Base-by-base conservation (phyloP, 2,797 vertebrate species). In the Hapalemur alaotrensis region DNA sequence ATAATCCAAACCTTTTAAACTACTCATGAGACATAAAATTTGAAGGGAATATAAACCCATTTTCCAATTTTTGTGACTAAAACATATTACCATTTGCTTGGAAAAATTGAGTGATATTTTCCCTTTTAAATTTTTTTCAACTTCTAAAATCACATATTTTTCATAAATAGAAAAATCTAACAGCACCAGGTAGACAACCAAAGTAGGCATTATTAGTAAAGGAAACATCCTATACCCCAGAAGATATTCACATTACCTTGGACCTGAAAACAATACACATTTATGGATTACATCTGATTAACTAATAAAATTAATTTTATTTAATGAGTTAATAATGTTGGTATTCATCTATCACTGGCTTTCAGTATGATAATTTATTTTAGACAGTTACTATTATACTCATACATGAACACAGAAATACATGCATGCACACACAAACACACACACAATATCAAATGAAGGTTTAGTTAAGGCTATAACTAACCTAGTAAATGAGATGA, bases 41-140 rank as follows among this genome's bases (percentile, higher is more conserved):
- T 87, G 1, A 89, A 93, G 6, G 4, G 17, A 96, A 75, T 80
- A 69, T 70, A 75, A 86, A 80, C 11, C 23, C 12, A n/a, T 70
- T 96, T 95, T 88, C 41, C 14, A 79, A 67, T 84, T 92, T 94
- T 93, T 87, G 15, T 92, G 22, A 95, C 48, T n/a, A 92, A 97
- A 95, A 69, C 89, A 76, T 30, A 75, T 79, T 2, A 38, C 11
- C 8, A 67, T 95, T 15, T 93, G 46, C 17, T 86, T 89, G 4
- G 43, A 80, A 95, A 93, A 95, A 41, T 41, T 85, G 30, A 93
- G 15, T 59, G 22, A 65, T 18, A 61, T 41, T 80, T 75, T 78
- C 11, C 9, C 82, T 89, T 89, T 78, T 79, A 72, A 94, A n/a
- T 91, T 52, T 86, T 88, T 63, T 63, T 70, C 25, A 50, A 30